Percentiles rank a stretch among this genome's conserved stretches.
phyloP scores from a whole-genome alignment of 2,888 invertebrate genomes.

The Philereme transversata region DNA sequence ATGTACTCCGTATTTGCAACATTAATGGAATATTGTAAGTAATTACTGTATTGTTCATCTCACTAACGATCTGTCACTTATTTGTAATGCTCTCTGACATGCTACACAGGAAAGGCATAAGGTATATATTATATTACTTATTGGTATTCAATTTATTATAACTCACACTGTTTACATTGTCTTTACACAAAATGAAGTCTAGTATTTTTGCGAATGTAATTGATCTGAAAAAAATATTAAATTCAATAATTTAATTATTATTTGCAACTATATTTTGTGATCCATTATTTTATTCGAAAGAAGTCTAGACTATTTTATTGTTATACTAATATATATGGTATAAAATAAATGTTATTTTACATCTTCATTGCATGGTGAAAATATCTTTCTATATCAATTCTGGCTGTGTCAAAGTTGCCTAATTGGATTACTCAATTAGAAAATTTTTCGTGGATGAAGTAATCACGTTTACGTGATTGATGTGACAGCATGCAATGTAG shows the following conservation, averaged over 20 bases:
- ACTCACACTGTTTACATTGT: slow-evolving; percentile 4
- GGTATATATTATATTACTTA: slow-evolving; percentile 26
- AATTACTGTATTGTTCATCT: slow-evolving; percentile 22
- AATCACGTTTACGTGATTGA: slow-evolving; percentile 42
- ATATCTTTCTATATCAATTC: slow-evolving; percentile 8
- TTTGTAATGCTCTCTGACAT: slow-evolving; percentile 37
- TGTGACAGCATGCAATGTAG: slow-evolving; percentile 42
- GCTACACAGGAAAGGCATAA: slow-evolving; percentile 41
- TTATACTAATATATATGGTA: slow-evolving; percentile 2
- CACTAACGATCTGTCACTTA: slow-evolving; percentile 36
- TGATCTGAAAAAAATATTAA: background rate
- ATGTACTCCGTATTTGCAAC: slow-evolving; percentile 33
- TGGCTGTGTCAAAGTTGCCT: slow-evolving; percentile 19
- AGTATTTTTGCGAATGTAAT: background rate
- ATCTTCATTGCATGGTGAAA: slow-evolving; percentile 22
- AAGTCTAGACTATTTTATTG: background rate
- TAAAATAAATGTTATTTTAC: background rate
- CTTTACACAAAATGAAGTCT: background rate
- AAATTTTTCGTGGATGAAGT: slow-evolving; percentile 17
- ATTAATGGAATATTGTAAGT: slow-evolving; percentile 25
- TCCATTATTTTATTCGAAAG: background rate
- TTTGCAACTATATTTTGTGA: background rate
- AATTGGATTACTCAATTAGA: slow-evolving; percentile 24
- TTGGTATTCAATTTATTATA: background rate
- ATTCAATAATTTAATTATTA: background rate